Percentiles rank a stretch among this genome's conserved stretches.
Conservation (phyloP, 2,888 invertebrate genomes). For the Dasysyrphus albostriatus region DNA sequence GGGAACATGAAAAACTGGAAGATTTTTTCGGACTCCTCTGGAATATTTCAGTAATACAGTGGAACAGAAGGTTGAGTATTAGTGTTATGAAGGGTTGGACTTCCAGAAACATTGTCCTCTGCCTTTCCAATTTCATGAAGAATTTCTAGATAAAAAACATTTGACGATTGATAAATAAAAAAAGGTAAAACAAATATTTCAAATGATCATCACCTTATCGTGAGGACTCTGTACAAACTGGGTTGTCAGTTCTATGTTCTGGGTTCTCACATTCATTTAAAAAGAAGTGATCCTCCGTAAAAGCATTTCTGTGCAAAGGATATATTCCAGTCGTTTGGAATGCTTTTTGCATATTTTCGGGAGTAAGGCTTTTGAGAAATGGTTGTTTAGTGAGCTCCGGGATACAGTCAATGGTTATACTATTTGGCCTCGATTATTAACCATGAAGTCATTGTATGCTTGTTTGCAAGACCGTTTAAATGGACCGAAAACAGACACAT, state of each 20-base stretch:
- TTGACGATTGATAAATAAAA: background rate
- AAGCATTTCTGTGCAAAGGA: background rate
- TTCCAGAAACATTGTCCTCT: background rate
- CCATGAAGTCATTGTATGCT: constrained; percentile 41
- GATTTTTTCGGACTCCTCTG: background rate
- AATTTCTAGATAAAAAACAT: background rate
- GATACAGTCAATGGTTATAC: background rate
- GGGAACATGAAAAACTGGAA: background rate
- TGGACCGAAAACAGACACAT: constrained; percentile 63
- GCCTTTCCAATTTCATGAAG: background rate
- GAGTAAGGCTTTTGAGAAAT: background rate
- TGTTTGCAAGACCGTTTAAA: constrained; percentile 63
- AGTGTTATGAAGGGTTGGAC: background rate
- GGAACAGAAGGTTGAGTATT: background rate
- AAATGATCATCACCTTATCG: background rate
- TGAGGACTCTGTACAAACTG: background rate
- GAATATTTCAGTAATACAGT: background rate
- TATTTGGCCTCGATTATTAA: background rate
- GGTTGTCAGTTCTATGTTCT: background rate
- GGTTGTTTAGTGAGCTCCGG: background rate
- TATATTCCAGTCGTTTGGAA: constrained; percentile 2
- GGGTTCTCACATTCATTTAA: background rate
- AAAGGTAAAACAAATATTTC: background rate
- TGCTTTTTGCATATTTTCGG: constrained; percentile 14
- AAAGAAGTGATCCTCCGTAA: background rate